Evolutionary conservation across 2,888 invertebrate genomes (phyloP).

Genomic region (Lacanobia wlatinum): DNA sequence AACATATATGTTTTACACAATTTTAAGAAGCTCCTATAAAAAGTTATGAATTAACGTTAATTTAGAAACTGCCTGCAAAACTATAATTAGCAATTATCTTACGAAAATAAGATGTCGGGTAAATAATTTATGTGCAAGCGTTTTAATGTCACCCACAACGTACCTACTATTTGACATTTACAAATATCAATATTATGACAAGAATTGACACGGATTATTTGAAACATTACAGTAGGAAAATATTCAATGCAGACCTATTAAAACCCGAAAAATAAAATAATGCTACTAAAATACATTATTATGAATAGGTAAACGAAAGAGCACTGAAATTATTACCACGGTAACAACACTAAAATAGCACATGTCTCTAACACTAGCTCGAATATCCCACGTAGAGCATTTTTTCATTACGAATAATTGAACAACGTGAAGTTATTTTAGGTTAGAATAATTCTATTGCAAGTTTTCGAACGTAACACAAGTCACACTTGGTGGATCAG

Average conservation of each 20-base stretch:
- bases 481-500: slow-evolving; percentile 85
- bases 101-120: too few species aligned
- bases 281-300: background rate
- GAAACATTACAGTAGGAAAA: background rate
- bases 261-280: slow-evolving; percentile 20
- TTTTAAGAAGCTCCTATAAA: too few species aligned
- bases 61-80: too few species aligned
- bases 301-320: slow-evolving; percentile 1
- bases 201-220: background rate
- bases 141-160: too few species aligned
- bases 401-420: slow-evolving; percentile 59
- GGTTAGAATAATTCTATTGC: slow-evolving; percentile 71
- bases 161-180: slow-evolving; percentile 16
- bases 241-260: background rate
- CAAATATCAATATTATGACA: slow-evolving; percentile 5
- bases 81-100: too few species aligned
- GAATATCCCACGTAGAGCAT: slow-evolving; percentile 58
- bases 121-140: too few species aligned
- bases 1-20: too few species aligned
- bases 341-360: slow-evolving; percentile 26
- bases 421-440: slow-evolving; percentile 71
- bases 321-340: background rate
- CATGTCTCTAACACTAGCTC: slow-evolving; percentile 25
- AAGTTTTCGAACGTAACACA: slow-evolving; percentile 80
- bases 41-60: too few species aligned